Evolutionary conservation across 2,888 invertebrate genomes (phyloP), one percentile per base, ranked within the genome.

Genomic region (Drosophila percnosoma): DNA sequence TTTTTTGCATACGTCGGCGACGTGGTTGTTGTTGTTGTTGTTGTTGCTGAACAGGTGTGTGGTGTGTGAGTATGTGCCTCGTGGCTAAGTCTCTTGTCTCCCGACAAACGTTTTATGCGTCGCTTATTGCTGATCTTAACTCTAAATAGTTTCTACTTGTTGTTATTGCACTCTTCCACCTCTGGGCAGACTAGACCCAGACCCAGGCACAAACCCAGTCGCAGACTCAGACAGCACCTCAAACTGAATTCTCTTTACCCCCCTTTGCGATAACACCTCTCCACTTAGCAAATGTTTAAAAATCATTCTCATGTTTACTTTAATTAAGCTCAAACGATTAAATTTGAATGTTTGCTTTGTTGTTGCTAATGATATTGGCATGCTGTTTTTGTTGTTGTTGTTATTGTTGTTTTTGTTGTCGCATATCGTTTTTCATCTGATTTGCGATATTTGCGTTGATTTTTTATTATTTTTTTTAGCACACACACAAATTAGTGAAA

Each of bases 261-360:
- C 55, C 21, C 55, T 27, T 40, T 34, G 8, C 45, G 45, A 15
- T 45, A 24, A 4, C n/a, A 18, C n/a, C 51, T 54, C 18, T 11
- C 49, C 66, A 82, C 65, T 85, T 80, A 64, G 73, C 73, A 77
- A 75, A 75, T 79, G 60, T 74, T 86, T 75, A 75, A 77, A 79
- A 78, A 70, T 80, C 74, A 78, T 82, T 87, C 69, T 80, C 85
- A 61, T 82, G 83, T 85, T 84, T 82, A 81, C 80, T 87, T 87
- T 82, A 85, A 86, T 83, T 87, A 84, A 84, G 75, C 66, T 71
- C 60, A 69, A 75, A 74, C 72, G 82, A 75, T 82, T 82, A 69
- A 75, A 73, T 74, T 75, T 57, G 71, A 73, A 68, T 65, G 54
- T 68, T 81, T 55, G 62, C 69, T 55, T 21, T 55, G 55, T 55